Percentiles rank a stretch among this genome's conserved stretches.
Conservation (phyloP, 1,140 invertebrate genomes). For the Cardiocondyla obscurior region DNA sequence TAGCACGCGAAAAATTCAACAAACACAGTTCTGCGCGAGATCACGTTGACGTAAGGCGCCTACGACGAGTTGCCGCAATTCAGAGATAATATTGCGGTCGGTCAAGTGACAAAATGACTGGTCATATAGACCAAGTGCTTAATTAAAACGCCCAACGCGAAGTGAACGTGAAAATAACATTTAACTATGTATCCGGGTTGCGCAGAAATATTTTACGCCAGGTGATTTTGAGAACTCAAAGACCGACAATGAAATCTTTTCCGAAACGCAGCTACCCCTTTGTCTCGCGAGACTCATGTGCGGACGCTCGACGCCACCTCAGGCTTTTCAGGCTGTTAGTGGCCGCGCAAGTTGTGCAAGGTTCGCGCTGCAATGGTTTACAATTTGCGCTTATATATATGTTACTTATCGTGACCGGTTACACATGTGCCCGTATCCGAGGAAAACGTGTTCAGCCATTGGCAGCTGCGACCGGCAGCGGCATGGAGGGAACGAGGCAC, state of each 20-base stretch:
- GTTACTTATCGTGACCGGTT: background rate
- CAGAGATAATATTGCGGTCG: background rate
- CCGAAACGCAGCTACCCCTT: background rate
- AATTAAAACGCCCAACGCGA: background rate
- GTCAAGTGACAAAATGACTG: background rate
- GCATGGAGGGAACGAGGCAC: conserved; percentile 39
- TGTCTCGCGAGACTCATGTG: too few relatives aligned
- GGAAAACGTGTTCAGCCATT: background rate
- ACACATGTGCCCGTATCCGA: background rate
- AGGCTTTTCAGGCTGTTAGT: too few relatives aligned
- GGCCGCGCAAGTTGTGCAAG: background rate
- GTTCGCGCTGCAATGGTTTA: too few relatives aligned
- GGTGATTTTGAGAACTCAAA: too few relatives aligned
- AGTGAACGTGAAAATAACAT: background rate
- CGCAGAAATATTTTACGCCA: background rate
- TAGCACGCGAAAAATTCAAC: background rate
- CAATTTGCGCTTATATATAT: background rate
- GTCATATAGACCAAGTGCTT: background rate
- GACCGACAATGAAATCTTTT: background rate
- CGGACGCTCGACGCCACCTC: background rate
- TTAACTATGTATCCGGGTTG: background rate
- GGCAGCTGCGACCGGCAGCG: background rate
- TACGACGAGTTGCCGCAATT: background rate
- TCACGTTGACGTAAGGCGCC: background rate
- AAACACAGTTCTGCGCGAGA: background rate